Evolutionary conservation across 2,797 vertebrate species (phyloP).

Genomic region (Carcharodon carcharias): DNA sequence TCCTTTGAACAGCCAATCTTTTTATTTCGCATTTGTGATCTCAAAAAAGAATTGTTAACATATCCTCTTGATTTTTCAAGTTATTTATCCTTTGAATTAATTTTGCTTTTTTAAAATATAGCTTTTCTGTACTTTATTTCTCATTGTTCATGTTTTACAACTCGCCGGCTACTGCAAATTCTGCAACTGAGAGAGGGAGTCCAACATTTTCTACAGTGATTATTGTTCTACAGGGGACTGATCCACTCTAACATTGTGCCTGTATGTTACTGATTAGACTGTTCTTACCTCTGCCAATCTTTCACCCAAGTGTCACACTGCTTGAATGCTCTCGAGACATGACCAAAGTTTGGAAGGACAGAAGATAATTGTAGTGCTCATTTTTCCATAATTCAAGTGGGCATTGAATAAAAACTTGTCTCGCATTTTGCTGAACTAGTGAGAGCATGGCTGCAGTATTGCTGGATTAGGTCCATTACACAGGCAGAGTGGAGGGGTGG

Average conservation of each 20-base stretch:
- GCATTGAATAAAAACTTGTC: not conserved
- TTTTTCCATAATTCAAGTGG: not conserved
- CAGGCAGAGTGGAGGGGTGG: too few species aligned
- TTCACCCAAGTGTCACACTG: too few species aligned
- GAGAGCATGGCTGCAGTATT: not conserved
- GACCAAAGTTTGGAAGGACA: not conserved
- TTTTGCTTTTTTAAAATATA: not conserved
- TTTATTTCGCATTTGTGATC: not conserved
- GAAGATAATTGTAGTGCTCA: not conserved
- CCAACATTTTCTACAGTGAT: too few species aligned
- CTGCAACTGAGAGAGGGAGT: too few species aligned
- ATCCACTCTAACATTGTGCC: too few species aligned
- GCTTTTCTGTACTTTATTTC: too few species aligned
- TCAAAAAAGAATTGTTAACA: too few species aligned
- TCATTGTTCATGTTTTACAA: too few species aligned
- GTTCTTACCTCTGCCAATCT: too few species aligned
- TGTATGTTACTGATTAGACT: too few species aligned
- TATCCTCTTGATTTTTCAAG: not conserved
- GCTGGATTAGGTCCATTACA: not conserved
- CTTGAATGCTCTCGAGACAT: not conserved
- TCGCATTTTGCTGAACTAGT: not conserved
- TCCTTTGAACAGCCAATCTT: not conserved
- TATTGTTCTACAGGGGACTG: too few species aligned
- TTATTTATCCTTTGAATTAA: not conserved
- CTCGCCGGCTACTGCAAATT: too few species aligned